Evolutionary conservation across 2,888 invertebrate genomes (phyloP), one percentile per base, ranked within the genome.

Genomic region (Gastracanthus pulcherrimus): DNA sequence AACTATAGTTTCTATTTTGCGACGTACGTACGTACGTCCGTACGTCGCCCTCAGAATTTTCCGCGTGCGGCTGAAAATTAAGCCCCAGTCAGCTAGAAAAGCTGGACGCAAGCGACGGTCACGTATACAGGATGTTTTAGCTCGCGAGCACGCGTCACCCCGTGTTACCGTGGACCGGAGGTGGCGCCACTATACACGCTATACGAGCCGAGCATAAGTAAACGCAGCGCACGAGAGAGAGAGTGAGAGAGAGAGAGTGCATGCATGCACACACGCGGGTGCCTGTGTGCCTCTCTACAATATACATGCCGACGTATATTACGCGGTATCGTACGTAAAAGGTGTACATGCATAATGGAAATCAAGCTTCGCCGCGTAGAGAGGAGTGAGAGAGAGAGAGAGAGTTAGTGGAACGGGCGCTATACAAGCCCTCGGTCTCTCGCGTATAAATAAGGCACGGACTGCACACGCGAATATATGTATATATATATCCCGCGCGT

Each of bases 71-170:
- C 45, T 34, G 69, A 80, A 82, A 82, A 83, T 81, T 75, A 83
- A 81, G 79, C 77, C 72, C n/a, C 71, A 76, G 60, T 81, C 81
- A 72, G 76, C 48, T 38, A 66, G 75, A 81, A 78, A 79, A 66
- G 70, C 55, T 58, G 55, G 38, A 81, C 55, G 34, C 41, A 45
- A 16, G n/a, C 23, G 11, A 23, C 45, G 41, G 82, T 81, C 82
- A 83, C 82, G 82, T 83, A n/a, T n/a, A n/a, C n/a, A 83, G 69
- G 66, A 72, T 78, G 80, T 81, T 77, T 80, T 77, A 66, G 77
- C 77, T 41, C 16, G 64, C 23, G 23, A 58, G 72, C 72, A 66
- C 79, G 71, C 76, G 62, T 76, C 76, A 72, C 2, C 66, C 51
- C 58, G 29, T 74, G 51, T 72, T 62, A n/a, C 74, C 66, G 55